Evolutionary conservation across 2,797 vertebrate species (phyloP), one percentile per base, ranked within the genome.

Genomic region (Knipowitschia caucasica): DNA sequence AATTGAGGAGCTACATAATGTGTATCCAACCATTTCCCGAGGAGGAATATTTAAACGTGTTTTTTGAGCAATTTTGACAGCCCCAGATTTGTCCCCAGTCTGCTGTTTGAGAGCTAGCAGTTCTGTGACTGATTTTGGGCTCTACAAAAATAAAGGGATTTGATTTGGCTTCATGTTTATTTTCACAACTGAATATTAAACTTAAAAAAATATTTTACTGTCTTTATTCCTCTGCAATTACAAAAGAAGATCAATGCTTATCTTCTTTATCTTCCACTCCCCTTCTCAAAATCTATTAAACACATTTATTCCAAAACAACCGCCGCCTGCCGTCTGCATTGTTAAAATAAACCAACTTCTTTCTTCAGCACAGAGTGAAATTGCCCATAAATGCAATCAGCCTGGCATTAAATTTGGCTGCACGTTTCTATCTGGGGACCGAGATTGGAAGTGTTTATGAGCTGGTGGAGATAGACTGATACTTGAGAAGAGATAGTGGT

Each of bases 311-410:
- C 42, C n/a, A 4, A 24, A 46, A 46, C 25, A 29, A 46, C 44
- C 17, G 34, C 14, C 34, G n/a, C 7, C 14, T 29, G 25, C 26
- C 44, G 17, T 29, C 15, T 30, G n/a, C 44, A 2, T 6, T 11
- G 26, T 30, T 29, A 30, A 46, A 46, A 46, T 29, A 30, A 25
- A 44, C 42, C 42, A 7, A 59, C 68, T 40, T 64, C 73, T 75
- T 75, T 43, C 69, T 45, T 21, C 59, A 31, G 7, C 55, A 63
- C 75, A 59, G 50, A 65, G 54, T 49, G 23, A 63, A 75, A 67
- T 64, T 51, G 30, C 46, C 23, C 61, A 59, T 35, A 76, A 73
- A 70, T 52, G 62, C 69, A 9, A 52, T 67, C 50, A 53, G 50
- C 26, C 15, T 63, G 33, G 45, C 26, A 72, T 70, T 69, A 64